A percentile compares a stretch with the other conserved stretches of the same genome.
Conservation (phyloP, 1,140 invertebrate species). For the honey bee (Apis mellifera) region Amel_HAv3.1 CM009943.2:3550501-3551000, state of each 20-base stretch:
- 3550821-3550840: too few relatives aligned
- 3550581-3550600: constrained; percentile 14
- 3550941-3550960: too few relatives aligned
- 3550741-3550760: too few relatives aligned
- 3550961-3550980: too few relatives aligned
- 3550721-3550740: background rate
- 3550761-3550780: too few relatives aligned
- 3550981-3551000: background rate
- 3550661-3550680: background rate
- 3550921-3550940: too few relatives aligned
- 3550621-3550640: background rate
- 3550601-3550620: too few relatives aligned
- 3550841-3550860: too few relatives aligned
- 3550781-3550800: too few relatives aligned
- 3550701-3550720: background rate
- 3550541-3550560: constrained; percentile 20
- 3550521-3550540: constrained; percentile 52
- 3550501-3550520: constrained; percentile 61
- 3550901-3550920: constrained; percentile 62
- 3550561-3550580: background rate
- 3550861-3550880: too few relatives aligned
- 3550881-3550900: constrained; percentile 30
- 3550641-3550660: background rate
- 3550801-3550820: background rate
- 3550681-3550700: background rate